Evolutionary conservation across 2,888 invertebrate species (phyloP).

Genomic region (Oegoconia quadripuncta): DNA sequence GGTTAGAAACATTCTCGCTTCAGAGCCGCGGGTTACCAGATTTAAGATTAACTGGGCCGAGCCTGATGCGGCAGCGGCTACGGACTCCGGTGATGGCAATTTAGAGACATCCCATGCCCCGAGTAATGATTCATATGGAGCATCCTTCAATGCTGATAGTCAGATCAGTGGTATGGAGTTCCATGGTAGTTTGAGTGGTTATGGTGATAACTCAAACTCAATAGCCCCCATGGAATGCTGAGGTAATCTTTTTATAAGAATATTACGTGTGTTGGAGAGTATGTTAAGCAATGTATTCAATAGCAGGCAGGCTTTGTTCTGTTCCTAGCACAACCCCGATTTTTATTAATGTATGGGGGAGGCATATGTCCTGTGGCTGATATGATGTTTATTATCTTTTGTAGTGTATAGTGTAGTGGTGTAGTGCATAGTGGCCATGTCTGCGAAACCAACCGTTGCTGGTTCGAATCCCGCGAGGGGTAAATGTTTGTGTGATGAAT

Average conservation of each 20-base stretch:
- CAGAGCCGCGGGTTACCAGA: constrained; percentile 94
- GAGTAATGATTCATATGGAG: constrained; percentile 64
- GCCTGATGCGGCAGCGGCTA: constrained; percentile 62
- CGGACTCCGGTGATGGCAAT: constrained; percentile 58
- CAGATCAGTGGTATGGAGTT: constrained; percentile 67
- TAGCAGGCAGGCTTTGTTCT: too few species aligned
- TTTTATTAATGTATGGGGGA: too few species aligned
- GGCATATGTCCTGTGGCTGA: too few species aligned
- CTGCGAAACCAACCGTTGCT: too few species aligned
- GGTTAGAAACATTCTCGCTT: constrained; percentile 89
- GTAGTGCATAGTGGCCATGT: too few species aligned
- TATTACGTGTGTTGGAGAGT: neutral
- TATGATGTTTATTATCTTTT: too few species aligned
- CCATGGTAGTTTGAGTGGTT: constrained; percentile 65
- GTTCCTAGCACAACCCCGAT: too few species aligned
- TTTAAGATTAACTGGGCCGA: constrained; percentile 99
- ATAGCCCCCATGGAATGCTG: constrained; percentile 82
- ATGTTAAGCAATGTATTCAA: too few species aligned
- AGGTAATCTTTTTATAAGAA: constrained; percentile 38
- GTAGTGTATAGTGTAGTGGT: too few species aligned
- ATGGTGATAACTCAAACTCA: constrained; percentile 82
- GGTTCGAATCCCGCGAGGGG: too few species aligned
- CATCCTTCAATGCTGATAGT: constrained; percentile 64
- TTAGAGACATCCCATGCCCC: constrained; percentile 55
- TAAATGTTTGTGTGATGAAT: too few species aligned